Base-by-base conservation (phyloP, 1,140 invertebrate genomes). In the Linepithema humile region DNA sequence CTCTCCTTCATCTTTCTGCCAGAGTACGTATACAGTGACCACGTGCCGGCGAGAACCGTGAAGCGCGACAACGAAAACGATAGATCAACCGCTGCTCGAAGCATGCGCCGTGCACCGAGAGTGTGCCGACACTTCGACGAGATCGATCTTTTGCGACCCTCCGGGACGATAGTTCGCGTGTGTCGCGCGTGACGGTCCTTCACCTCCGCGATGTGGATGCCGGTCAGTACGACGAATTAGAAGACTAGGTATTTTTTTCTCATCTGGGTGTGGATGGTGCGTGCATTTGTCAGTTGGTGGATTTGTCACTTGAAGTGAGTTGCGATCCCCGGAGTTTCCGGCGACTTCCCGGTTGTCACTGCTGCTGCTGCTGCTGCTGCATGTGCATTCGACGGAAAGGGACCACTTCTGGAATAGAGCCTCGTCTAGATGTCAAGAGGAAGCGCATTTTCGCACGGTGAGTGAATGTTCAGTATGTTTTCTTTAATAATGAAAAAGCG, bases 21-120 rank as follows among this genome's bases (percentile, higher is more conserved):
- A 78, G 38, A 84, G 32, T 38, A 65, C 91, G 85, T 89, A 62
- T 85, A 86, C 83, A 57, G 77, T 65, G 84, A 89, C 92, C 92
- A 92, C 92, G 92, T 92, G 92, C 87, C 88, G 87, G 82, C 85
- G 45, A 45, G 55, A 38, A 70, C 38, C 32, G 35, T 69, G 75
- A 20, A 70, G 50, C 83, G 70, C 57, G 74, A 72, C 57, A 50
- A 1, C 20, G 60, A 45, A 62, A 85, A 35, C 57, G 40, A 65
- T 40, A 60, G 38, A 73, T 10, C 7, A n/a, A 59, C 23, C 40
- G 53, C 17, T n/a, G 26, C 20, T 38, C 7, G 29, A 23, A 20
- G n/a, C 35, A 7, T 43, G 26, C n/a, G n/a, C n/a, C n/a, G n/a
- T n/a, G n/a, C n/a, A n/a, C n/a, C n/a, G n/a, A n/a, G 6, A 75